Percentiles rank a stretch among this genome's conserved stretches.
Evolutionary conservation across 2,888 invertebrate genomes (phyloP).

Genomic region (Ichneumoninae sp.): DNA sequence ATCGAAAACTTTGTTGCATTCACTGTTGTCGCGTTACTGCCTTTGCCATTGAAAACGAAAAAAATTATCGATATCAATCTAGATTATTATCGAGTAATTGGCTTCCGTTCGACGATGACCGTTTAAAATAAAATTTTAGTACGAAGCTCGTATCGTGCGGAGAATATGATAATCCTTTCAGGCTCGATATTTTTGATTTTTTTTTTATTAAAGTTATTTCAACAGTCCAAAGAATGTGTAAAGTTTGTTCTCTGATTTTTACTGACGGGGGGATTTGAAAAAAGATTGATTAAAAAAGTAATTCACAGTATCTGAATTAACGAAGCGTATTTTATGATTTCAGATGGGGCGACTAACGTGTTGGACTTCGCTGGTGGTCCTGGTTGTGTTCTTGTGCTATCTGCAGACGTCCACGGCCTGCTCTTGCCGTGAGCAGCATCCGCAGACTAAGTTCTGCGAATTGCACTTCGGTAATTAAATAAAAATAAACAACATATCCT

Average conservation of each 20-base stretch:
- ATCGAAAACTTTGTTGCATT: slow-evolving; percentile 24
- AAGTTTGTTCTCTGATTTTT: neutral
- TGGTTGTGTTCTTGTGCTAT: slow-evolving; percentile 83
- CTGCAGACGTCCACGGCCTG: slow-evolving; percentile 87
- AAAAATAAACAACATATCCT: slow-evolving; percentile 32
- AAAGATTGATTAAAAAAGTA: neutral
- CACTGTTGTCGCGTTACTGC: neutral
- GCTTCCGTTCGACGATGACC: too few species aligned
- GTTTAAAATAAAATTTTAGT: too few species aligned
- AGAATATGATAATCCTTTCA: neutral
- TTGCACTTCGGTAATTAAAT: slow-evolving; percentile 90
- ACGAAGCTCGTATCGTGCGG: neutral
- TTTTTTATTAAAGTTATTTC: neutral
- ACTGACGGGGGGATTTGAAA: neutral
- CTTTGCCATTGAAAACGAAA: too few species aligned
- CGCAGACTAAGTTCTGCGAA: slow-evolving; percentile 90
- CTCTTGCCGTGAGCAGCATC: slow-evolving; percentile 89
- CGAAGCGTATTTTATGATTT: slow-evolving; percentile 58
- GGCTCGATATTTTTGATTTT: neutral
- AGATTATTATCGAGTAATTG: too few species aligned
- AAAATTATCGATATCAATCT: too few species aligned
- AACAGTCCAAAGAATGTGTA: neutral
- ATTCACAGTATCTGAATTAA: neutral
- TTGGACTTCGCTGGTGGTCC: slow-evolving; percentile 81
- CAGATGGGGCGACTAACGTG: slow-evolving; percentile 79